phyloP scores from a whole-genome alignment of 30 jellyfish, hydroid and myxozoan species.

The Aurelia coerulea region DNA sequence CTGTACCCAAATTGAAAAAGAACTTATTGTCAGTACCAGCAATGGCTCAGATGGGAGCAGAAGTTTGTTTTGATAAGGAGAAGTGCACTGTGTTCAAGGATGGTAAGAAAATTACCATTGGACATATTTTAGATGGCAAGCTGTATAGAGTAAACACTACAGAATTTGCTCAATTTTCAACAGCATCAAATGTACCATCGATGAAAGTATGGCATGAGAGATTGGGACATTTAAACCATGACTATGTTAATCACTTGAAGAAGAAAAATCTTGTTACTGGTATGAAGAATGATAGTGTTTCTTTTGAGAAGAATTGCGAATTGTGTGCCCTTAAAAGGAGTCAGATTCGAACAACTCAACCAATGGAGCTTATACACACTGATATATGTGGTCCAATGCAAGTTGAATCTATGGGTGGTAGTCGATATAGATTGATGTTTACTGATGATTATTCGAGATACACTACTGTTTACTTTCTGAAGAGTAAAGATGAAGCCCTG shows the following conservation, averaged over 20 bases:
- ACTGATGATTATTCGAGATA: constrained; percentile 65
- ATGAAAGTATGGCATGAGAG: constrained; percentile 29
- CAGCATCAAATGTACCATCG: not conserved
- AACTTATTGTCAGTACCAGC: constrained; percentile 59
- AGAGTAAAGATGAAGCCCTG: too few relatives aligned
- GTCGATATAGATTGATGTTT: constrained; percentile 23
- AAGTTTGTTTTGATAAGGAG: too few relatives aligned
- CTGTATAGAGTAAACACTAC: too few relatives aligned
- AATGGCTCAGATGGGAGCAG: not conserved
- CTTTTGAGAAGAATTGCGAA: too few relatives aligned
- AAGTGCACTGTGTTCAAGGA: too few relatives aligned
- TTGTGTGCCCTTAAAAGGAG: too few relatives aligned
- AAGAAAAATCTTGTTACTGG: constrained; percentile 29
- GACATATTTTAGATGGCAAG: too few relatives aligned
- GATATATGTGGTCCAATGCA: too few relatives aligned
- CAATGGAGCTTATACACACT: too few relatives aligned
- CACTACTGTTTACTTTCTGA: not conserved
- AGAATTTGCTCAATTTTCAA: too few relatives aligned
- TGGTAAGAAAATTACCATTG: too few relatives aligned
- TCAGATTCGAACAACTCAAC: too few relatives aligned
- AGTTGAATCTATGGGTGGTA: not conserved
- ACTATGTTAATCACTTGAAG: constrained; percentile 16
- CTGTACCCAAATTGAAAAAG: constrained; percentile 55
- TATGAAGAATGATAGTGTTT: not conserved
- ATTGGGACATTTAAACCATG: constrained; percentile 56